These are phyloP conservation scores for Enteromius argenteus DNA, from an alignment of 2,797 vertebrate species.

Conservation along the genomic window DNA sequence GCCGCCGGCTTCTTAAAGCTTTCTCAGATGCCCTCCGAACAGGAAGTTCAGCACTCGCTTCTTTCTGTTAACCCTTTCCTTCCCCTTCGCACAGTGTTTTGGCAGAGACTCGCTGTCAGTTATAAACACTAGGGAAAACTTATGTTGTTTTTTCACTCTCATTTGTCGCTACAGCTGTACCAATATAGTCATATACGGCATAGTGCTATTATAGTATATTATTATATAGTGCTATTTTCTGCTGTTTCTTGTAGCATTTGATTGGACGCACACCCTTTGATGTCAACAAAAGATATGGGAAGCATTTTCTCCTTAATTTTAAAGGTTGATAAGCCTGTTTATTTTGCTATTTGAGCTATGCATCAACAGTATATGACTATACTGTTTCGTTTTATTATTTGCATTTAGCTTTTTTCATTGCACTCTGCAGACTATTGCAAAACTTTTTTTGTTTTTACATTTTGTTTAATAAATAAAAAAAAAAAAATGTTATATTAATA, in stretches of 20 bases:
- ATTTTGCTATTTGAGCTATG: background rate
- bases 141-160: background rate
- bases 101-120: background rate
- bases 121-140: background rate
- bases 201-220: too few relatives aligned
- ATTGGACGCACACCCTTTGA: background rate
- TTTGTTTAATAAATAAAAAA: too few relatives aligned
- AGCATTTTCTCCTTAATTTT: constrained; percentile 10
- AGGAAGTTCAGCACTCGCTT: constrained; percentile 18
- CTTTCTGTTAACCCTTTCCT: constrained; percentile 28
- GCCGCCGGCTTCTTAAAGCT: constrained; percentile 69
- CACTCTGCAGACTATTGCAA: background rate
- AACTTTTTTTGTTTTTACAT: background rate
- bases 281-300: background rate
- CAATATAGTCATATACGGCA: background rate
- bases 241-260: background rate
- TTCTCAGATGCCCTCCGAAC: constrained; percentile 47
- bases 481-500: too few relatives aligned
- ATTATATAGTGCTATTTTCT: background rate
- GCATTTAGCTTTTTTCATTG: background rate
- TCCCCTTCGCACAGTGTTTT: background rate
- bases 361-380: background rate
- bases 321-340: background rate
- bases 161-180: background rate
- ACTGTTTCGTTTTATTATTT: background rate